Percentiles rank a stretch among this genome's conserved stretches.
phyloP scores from a whole-genome alignment of 64 coral and sea anemone genomes.

The Porites lutea region DNA sequence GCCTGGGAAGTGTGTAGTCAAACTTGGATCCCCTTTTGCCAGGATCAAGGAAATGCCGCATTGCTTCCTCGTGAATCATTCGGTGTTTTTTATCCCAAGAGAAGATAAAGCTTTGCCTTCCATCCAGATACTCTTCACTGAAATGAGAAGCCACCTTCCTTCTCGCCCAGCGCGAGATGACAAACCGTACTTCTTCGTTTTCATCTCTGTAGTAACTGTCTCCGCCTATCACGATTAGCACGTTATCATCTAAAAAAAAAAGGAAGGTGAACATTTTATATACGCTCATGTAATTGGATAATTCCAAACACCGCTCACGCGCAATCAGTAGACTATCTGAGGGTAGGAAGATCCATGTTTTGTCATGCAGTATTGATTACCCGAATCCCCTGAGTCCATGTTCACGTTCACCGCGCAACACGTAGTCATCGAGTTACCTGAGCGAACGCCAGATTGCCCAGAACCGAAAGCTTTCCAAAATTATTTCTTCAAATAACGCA shows the following conservation, averaged over 20 bases:
- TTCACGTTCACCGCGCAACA: too few relatives aligned
- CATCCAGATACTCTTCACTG: constrained; percentile 49
- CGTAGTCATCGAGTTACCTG: too few relatives aligned
- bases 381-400: too few relatives aligned
- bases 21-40: constrained; percentile 39
- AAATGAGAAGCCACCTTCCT: constrained; percentile 62
- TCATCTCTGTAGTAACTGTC: constrained; percentile 72
- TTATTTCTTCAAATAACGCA: too few relatives aligned
- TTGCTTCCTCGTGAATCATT: constrained; percentile 72
- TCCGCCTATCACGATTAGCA: constrained; percentile 81
- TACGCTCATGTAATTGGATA: too few relatives aligned
- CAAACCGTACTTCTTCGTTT: constrained; percentile 25
- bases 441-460: too few relatives aligned
- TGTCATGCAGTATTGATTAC: too few relatives aligned
- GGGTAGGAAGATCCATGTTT: too few relatives aligned
- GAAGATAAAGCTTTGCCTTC: constrained; percentile 73
- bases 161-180: constrained; percentile 62
- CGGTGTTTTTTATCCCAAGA: constrained; percentile 77
- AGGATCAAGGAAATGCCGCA: constrained; percentile 54
- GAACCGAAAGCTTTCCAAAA: too few relatives aligned
- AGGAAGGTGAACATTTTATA: too few relatives aligned
- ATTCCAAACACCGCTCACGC: too few relatives aligned
- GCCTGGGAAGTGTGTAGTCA: not conserved
- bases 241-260: constrained; percentile 34
- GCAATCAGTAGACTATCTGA: too few relatives aligned